Base-by-base conservation (phyloP, 2,888 invertebrate genomes). In the Elegia similella region DNA sequence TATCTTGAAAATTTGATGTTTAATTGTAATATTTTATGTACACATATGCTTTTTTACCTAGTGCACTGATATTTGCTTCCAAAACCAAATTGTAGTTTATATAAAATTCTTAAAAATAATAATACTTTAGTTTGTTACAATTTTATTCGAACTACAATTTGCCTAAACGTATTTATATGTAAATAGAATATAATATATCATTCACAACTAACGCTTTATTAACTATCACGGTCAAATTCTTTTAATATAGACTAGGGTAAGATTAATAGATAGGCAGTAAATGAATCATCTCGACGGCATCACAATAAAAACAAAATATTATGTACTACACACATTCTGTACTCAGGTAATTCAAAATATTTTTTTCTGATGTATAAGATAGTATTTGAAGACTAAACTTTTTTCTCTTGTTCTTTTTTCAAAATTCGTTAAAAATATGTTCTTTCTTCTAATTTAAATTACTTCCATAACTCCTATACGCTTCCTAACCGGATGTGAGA, bases 181-280 rank as follows among this genome's bases (percentile, higher is more conserved):
- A 61, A 56, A 61, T 62, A 63, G 53, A 56, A 58, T 67, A 65
- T 64, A 66, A 62, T 65, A 64, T 69, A 72, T 71, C 66, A 75
- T 69, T 69, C 76, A 76, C 75, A 60, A 75, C 70, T 71, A 67
- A 76, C 75, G 76, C 76, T 76, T 76, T 76, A 76, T 66, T 70
- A 69, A 63, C 56, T 65, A 61, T 66, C 75, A 75, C 75, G 43
- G 66, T 73, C 63, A 69, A 73, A 69, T 69, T 68, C 64, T 69
- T 68, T 65, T 58, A 60, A 58, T 44, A 56, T 55, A 55, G 54
- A 23, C 12, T 29, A 42, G 17, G 8, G 6, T 46, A 46, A 34
- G 44, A 13, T 42, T 17, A 46, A 30, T 54, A 55, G 46, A 46
- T 44, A 46, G 15, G 34, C 6, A 1, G 1, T 44, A 46, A 52